Conservation (phyloP, 2,888 invertebrate genomes). For the Tenthredo livida region DNA sequence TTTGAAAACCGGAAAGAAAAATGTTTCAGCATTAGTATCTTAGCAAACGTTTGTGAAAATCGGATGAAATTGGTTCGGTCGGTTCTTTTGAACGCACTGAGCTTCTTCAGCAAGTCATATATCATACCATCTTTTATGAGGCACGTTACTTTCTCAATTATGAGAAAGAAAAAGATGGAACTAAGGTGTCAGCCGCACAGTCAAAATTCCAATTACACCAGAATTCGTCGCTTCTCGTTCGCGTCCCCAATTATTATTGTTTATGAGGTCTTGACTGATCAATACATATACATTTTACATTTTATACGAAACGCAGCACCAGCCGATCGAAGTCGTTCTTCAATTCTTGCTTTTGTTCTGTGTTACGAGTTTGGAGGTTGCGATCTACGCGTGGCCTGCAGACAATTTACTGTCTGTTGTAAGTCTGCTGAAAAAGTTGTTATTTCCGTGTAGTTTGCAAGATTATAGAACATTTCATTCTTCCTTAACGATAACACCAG, state of each 20-base stretch:
- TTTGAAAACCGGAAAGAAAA: too few relatives aligned
- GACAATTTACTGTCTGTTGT: constrained; percentile 14
- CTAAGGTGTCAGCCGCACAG: too few relatives aligned
- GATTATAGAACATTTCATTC: neutral
- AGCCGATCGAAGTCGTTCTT: neutral
- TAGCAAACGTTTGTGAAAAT: too few relatives aligned
- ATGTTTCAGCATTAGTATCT: too few relatives aligned
- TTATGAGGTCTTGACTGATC: neutral
- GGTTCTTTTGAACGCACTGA: too few relatives aligned
- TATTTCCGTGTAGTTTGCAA: neutral
- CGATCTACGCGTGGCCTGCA: constrained; percentile 15
- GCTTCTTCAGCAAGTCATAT: too few relatives aligned
- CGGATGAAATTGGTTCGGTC: too few relatives aligned
- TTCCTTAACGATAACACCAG: neutral
- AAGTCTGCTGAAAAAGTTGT: neutral
- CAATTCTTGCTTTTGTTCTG: neutral
- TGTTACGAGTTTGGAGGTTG: neutral
- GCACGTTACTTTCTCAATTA: too few relatives aligned
- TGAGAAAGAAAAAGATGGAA: too few relatives aligned
- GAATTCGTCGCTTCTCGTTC: too few relatives aligned
- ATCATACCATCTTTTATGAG: too few relatives aligned
- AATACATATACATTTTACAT: neutral
- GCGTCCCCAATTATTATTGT: neutral
- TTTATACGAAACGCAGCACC: neutral
- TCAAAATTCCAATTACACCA: too few relatives aligned